A percentile compares a stretch with the other conserved stretches of the same genome.
Conservation (phyloP, 1,140 invertebrate genomes). For the Antheraea mylitta region DNA sequence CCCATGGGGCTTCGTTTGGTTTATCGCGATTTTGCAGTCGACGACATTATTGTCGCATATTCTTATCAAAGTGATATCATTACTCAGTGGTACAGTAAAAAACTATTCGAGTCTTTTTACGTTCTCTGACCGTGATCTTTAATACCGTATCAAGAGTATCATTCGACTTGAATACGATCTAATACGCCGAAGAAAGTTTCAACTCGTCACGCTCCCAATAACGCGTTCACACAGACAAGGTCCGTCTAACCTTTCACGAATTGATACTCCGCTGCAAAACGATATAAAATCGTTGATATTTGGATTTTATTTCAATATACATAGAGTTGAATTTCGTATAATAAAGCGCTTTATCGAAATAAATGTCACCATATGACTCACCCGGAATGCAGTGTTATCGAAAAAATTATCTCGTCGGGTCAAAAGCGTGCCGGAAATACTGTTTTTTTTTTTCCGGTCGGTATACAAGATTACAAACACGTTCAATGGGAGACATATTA, state of each 20-base stretch:
- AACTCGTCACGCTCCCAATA: constrained; percentile 5
- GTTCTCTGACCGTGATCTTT: too few relatives aligned
- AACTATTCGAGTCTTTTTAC: too few relatives aligned
- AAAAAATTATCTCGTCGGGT: constrained; percentile 16
- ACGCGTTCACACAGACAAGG: neutral
- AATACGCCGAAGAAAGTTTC: too few relatives aligned
- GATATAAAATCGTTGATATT: neutral
- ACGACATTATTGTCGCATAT: too few relatives aligned
- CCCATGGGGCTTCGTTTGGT: too few relatives aligned
- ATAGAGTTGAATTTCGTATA: constrained; percentile 2
- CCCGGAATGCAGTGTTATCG: constrained; percentile 20
- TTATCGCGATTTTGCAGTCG: too few relatives aligned
- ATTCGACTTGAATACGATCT: too few relatives aligned
- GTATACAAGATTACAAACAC: neutral
- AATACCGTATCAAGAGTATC: too few relatives aligned
- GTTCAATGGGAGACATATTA: neutral
- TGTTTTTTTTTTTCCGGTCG: neutral
- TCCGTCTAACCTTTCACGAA: constrained; percentile 2
- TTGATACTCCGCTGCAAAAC: neutral
- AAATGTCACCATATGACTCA: constrained; percentile 20
- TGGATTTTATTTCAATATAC: neutral
- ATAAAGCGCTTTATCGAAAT: constrained; percentile 5
- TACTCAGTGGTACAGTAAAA: too few relatives aligned
- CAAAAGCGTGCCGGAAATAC: neutral
- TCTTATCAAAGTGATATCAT: too few relatives aligned